Evolutionary conservation across 2,113 vertebrate species (phyloP), one percentile per base, ranked within the genome.

Genomic region (Eurypyga helias): DNA sequence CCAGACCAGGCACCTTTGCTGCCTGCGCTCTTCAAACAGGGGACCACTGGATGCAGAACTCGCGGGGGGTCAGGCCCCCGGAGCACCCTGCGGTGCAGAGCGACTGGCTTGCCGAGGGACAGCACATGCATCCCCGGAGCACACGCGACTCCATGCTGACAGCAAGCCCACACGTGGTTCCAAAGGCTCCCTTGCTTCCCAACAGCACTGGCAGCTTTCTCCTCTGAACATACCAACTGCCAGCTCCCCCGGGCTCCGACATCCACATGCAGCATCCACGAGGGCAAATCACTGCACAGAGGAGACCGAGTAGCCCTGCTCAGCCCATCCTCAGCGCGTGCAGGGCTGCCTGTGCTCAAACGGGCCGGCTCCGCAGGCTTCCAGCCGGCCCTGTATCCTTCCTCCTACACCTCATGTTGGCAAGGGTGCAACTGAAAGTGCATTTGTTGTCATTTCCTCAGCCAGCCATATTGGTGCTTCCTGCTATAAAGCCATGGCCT

Each of bases 371-470:
- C 73, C 80, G 79, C 55, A 64, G 79, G 73, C 83, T 67, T 31
- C 55, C 90, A 87, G 77, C 38, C 18, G 3, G 0, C 9, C 57
- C 57, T 46, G 26, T 25, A 29, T 26, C 83, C 78, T 66, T 83
- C 87, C 46, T 84, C 24, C 36, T 38, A 41, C 0, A 0, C 43
- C 51, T 34, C 55, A 38, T 0, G 0, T 1, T 46, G 79, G 57
- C 62, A 65, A 66, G 13, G 52, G 41, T 26, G 23, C 79, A 46
- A 24, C 23, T 66, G 46, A 51, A 72, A n/a, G 69, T 46, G 52
- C 14, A 38, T 57, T 67, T 57, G 52, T 58, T 81, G 43, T 23
- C 85, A 83, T 48, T 78, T 85, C 54, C 75, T 82, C 84, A 58
- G 62, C 15, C 57, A 79, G 18, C 9, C 57, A 15, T 25, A 72